phyloP scores from a whole-genome alignment of 2,888 invertebrate species.

The Spicauda simplicius region DNA sequence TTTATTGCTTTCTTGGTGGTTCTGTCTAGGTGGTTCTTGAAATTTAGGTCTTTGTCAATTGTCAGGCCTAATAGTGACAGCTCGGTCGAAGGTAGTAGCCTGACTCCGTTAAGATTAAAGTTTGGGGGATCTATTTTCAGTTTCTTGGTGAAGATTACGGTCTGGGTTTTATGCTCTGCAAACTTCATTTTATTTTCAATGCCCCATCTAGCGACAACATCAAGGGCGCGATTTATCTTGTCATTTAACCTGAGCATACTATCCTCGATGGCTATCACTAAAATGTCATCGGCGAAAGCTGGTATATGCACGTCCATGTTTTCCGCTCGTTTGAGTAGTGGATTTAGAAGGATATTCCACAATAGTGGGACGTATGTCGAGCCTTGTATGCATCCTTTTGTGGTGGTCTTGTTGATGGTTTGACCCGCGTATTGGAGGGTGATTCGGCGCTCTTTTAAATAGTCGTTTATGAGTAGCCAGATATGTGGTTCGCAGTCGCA shows the following conservation, averaged over 20 bases:
- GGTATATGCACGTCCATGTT: conserved; percentile 20
- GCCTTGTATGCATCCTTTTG: conserved; percentile 41
- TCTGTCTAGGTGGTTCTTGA: conserved; percentile 15
- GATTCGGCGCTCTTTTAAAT: conserved; percentile 32
- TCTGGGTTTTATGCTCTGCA: no score
- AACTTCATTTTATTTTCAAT: conserved; percentile 15
- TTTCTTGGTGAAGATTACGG: no score
- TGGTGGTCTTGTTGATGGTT: conserved; percentile 17
- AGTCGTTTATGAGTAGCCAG: conserved; percentile 8
- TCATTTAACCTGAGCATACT: no score
- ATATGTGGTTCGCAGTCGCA: background rate
- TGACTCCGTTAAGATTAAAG: no score
- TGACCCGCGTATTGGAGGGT: conserved; percentile 34
- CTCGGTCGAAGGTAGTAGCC: no score
- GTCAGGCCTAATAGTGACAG: conserved; percentile 34
- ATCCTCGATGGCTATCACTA: conserved; percentile 21
- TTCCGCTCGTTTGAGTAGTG: conserved; percentile 11
- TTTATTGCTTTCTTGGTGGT: conserved; percentile 22
- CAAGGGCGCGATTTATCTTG: conserved; percentile 16
- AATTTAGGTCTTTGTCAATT: conserved; percentile 27
- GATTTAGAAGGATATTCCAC: conserved; percentile 42
- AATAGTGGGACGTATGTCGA: conserved; percentile 39
- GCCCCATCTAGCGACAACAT: conserved; percentile 35
- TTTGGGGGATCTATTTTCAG: no score
- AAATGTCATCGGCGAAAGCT: conserved; percentile 45